Evolutionary conservation across 2,888 invertebrate species (phyloP), one percentile per base, ranked within the genome.

Genomic region (Diplolepis rosae): DNA sequence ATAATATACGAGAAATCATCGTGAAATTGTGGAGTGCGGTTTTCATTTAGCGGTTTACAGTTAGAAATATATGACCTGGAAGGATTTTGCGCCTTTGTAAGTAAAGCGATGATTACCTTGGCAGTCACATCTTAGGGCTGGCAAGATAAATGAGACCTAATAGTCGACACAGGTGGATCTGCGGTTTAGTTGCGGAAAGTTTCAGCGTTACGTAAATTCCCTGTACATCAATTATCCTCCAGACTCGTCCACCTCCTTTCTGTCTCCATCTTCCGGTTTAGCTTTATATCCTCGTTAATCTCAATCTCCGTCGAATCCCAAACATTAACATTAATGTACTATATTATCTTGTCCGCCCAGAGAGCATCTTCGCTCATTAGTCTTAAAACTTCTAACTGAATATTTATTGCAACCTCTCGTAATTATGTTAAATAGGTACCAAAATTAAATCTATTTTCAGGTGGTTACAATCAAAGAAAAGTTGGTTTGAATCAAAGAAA

Each of bases 61-160:
- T 27, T 30, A 22, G 28, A 35, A 15, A 9, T 18, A 11, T 24
- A 45, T 28, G 24, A 22, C 45, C 48, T 48, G 66, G 65, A 71
- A 70, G 65, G 69, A 74, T 72, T 72, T 72, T 66, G 50, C 65
- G 70, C 65, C 72, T 72, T 79, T 73, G 56, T 67, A 71, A 78
- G 74, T 74, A 68, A 70, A 54, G 22, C 50, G 71, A 76, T 70
- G 77, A 48, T 65, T 71, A 69, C 50, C 67, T 51, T 50, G 67
- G 32, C 13, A 35, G 56, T 18, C 32, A 22, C 56, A 35, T 56
- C 56, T 9, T 18, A 9, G 54, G 7, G 54, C 30, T 32, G 32
- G 56, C 70, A 74, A 78, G 78, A 79, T 76, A 72, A 77, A 81
- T 79, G 78, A 78, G 79, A 75, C 71, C 50, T 70, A 74, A 77